Evolutionary conservation across 1,140 invertebrate species (phyloP).

Genomic region (Drosophila santomea): DNA sequence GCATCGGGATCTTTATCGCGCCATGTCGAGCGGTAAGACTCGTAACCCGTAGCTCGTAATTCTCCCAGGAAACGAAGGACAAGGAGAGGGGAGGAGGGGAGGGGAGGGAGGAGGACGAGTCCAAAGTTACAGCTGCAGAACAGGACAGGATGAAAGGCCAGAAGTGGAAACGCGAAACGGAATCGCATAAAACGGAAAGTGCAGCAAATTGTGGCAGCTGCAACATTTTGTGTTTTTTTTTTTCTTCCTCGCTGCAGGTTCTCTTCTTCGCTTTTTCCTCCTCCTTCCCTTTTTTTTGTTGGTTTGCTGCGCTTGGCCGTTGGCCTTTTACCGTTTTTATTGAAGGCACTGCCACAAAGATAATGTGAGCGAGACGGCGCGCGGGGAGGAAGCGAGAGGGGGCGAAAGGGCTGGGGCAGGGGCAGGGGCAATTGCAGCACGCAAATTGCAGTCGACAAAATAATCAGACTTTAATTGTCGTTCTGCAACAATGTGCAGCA

Average conservation of each 20-base stretch:
- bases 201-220: slow-evolving; percentile 83
- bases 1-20: slow-evolving; percentile 77
- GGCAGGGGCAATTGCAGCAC: slow-evolving; percentile 55
- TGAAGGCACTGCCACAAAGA: slow-evolving; percentile 45
- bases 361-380: slow-evolving; percentile 35
- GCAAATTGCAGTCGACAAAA: slow-evolving; percentile 76
- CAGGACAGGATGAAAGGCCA: slow-evolving; percentile 59
- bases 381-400: not conserved
- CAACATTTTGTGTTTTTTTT: slow-evolving; percentile 61
- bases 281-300: not conserved
- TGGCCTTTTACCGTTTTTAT: slow-evolving; percentile 78
- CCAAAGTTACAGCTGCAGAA: slow-evolving; percentile 46
- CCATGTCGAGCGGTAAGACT: slow-evolving; percentile 52
- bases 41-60: slow-evolving; percentile 65
- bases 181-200: slow-evolving; percentile 83
- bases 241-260: slow-evolving; percentile 38
- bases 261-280: slow-evolving; percentile 28
- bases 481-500: slow-evolving; percentile 61
- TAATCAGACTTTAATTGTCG: slow-evolving; percentile 80
- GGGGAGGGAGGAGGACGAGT: not conserved
- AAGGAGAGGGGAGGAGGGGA: not conserved
- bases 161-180: slow-evolving; percentile 73
- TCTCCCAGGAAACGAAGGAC: slow-evolving; percentile 32
- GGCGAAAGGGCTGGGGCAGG: not conserved
- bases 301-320: slow-evolving; percentile 50